Base-by-base conservation (phyloP, 2,888 invertebrate genomes). In the Volucella inanis region DNA sequence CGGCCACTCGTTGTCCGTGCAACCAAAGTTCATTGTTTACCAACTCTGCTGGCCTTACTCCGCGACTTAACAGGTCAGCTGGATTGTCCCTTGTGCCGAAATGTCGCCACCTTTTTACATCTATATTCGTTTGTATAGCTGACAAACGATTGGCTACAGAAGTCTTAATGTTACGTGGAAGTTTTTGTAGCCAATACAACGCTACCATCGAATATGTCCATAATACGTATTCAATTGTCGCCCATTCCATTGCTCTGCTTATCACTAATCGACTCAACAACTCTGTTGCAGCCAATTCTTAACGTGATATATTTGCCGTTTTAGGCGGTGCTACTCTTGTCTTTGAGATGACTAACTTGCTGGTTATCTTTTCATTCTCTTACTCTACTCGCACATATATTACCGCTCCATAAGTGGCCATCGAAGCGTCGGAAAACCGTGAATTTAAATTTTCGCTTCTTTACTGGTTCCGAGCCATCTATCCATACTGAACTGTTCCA, bases 1-100 rank as follows among this genome's bases (percentile, higher is more conserved):
- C n/a, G 70, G 59, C 39, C 70, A 70, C 8, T 18, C 18, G 8
- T 10, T 18, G 11, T 39, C 52, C 72, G n/a, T 62, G 12, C 14
- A 54, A 54, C 62, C 50, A 62, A 22, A 6, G n/a, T 14, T 50
- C 3, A 61, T n/a, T 61, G 4, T 41, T 39, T 3, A 49, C 12
- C n/a, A 71, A 6, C 22, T 71, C 59, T 31, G 61, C 39, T 8
- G 61, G 50, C 15, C 2, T 11, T 6, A 41, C 1, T 6, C 52
- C 61, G 1, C 79, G 68, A 14, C 67, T 78, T 3, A 74, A 79
- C 50, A 38, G 31, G 31, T 84, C 79, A 0, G 79, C 79, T 38
- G 74, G 31, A 31, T 31, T 84, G 9, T 84, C 74, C n/a, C n/a
- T 47, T 11, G 65, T 72, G 12, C 55, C 55, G 55, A 54, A 45